These are phyloP conservation scores for Nematolebias whitei DNA, from an alignment of 2,113 vertebrate genomes.

Conservation along the genomic window DNA sequence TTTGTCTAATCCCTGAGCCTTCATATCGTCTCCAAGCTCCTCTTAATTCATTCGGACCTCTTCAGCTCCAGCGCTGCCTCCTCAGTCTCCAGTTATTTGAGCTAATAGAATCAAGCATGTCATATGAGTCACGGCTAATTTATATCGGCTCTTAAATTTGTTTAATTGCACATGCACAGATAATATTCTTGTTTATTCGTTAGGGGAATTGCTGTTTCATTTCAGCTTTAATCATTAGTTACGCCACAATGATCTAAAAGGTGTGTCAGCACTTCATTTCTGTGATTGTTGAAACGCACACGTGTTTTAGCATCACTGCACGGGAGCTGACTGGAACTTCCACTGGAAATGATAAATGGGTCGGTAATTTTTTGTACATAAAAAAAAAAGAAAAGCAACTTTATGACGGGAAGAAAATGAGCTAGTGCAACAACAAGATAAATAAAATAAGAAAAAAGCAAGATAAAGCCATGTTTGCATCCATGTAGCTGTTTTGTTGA, in stretches of 20 bases:
- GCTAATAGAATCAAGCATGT: slow-evolving; percentile 25
- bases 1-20: slow-evolving; percentile 28
- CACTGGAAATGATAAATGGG: background rate
- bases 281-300: background rate
- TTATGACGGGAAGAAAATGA: background rate
- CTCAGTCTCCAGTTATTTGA: slow-evolving; percentile 14
- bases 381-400: background rate
- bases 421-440: background rate
- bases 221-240: background rate
- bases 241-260: background rate
- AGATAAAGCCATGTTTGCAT: background rate
- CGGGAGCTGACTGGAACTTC: background rate
- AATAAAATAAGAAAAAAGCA: background rate
- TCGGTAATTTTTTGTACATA: background rate
- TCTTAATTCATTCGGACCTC: slow-evolving; percentile 33
- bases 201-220: background rate
- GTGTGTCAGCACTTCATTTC: background rate
- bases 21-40: background rate
- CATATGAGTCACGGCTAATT: slow-evolving; percentile 6
- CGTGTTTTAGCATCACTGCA: background rate
- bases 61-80: slow-evolving; percentile 13
- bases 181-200: background rate
- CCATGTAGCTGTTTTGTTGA: no score
- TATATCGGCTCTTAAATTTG: background rate
- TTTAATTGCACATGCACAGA: background rate